These are phyloP conservation scores for Stictocephala bisonia DNA, from an alignment of 2,888 invertebrate genomes.

Conservation along the genomic window DNA sequence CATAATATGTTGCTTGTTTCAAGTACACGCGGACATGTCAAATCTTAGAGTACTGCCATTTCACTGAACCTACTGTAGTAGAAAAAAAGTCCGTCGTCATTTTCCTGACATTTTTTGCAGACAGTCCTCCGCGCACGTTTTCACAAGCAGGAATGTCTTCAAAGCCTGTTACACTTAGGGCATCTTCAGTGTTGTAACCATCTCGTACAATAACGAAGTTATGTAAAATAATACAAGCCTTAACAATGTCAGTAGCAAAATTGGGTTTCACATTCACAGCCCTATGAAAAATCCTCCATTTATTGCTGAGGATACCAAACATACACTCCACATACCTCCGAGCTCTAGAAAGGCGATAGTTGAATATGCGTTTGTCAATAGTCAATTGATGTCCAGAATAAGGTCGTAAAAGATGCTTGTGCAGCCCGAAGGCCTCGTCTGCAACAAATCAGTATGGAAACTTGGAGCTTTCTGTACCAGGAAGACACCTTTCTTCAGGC, in stretches of 20 bases:
- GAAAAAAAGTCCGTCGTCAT: constrained; percentile 24
- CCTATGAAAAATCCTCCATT: constrained; percentile 60
- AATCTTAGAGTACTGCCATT: constrained; percentile 25
- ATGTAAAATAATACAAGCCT: constrained; percentile 57
- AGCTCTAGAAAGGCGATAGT: constrained; percentile 56
- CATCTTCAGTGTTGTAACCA: constrained; percentile 36
- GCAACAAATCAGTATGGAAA: constrained; percentile 58
- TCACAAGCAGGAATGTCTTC: constrained; percentile 17
- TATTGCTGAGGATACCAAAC: constrained; percentile 60
- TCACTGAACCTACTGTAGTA: constrained; percentile 19
- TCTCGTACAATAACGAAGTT: constrained; percentile 50
- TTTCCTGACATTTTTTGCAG: constrained; percentile 33
- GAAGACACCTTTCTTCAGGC: constrained; percentile 55
- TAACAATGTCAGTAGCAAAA: constrained; percentile 56
- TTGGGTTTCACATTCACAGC: constrained; percentile 51
- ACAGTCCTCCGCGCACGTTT: constrained; percentile 10
- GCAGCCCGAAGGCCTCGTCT: constrained; percentile 58
- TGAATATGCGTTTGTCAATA: constrained; percentile 52
- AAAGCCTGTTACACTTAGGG: constrained; percentile 16
- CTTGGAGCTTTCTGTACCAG: constrained; percentile 52
- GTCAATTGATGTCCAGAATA: constrained; percentile 52
- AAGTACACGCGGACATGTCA: constrained; percentile 15
- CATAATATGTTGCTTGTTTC: background rate
- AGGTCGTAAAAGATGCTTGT: no score
- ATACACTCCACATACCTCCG: constrained; percentile 59